These are phyloP conservation scores for Nicator chloris DNA, from an alignment of 2,113 vertebrate species.

Conservation along the genomic window DNA sequence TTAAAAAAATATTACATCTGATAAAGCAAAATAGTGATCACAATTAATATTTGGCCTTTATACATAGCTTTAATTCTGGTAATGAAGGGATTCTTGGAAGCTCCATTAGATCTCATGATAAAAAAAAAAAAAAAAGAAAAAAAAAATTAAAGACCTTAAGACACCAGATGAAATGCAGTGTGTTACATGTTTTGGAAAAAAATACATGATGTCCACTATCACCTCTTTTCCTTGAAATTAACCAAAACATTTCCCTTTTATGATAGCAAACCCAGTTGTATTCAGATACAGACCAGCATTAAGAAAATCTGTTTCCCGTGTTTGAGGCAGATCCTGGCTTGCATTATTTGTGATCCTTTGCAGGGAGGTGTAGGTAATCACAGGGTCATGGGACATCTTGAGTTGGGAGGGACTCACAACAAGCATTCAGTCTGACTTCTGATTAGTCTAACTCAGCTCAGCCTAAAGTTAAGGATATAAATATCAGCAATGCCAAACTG, in stretches of 20 bases:
- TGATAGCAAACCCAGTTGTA: neutral
- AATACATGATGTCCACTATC: rapidly evolving
- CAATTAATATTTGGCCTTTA: neutral
- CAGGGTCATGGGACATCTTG: neutral
- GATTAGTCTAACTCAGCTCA: neutral
- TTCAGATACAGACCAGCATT: neutral
- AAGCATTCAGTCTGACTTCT: no score
- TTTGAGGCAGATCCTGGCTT: neutral
- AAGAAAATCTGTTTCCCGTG: rapidly evolving
- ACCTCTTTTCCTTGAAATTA: neutral
- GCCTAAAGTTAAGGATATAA: neutral
- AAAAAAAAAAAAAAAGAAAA: neutral
- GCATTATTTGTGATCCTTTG: neutral
- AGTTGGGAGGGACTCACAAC: neutral
- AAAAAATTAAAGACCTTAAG: neutral
- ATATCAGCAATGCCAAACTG: neutral
- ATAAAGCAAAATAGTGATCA: neutral
- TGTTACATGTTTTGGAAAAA: neutral
- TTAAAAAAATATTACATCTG: neutral
- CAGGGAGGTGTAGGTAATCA: neutral
- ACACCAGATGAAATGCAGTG: rapidly evolving
- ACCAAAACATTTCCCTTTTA: rapidly evolving
- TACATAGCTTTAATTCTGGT: neutral
- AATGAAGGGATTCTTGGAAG: neutral
- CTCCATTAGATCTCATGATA: neutral